phyloP scores from a whole-genome alignment of 1,140 invertebrate species.

The Cardiocondyla obscurior region DNA sequence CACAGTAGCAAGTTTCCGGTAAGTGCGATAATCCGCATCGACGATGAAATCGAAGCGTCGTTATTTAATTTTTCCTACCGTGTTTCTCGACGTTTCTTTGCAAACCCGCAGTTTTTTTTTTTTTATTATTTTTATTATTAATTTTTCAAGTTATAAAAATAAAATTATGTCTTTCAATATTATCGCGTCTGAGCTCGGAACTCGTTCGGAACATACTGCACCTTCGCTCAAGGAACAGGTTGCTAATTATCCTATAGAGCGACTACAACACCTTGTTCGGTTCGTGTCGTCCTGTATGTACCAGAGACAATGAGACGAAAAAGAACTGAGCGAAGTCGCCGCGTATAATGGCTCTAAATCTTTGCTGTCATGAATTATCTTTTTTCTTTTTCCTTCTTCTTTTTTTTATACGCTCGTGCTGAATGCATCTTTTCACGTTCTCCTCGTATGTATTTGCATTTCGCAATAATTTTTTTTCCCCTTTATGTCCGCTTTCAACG shows the following conservation, averaged over 20 bases:
- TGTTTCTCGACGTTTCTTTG: neutral
- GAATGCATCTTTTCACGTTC: neutral
- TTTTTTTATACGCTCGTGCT: neutral
- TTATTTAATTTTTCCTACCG: neutral
- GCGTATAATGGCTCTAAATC: slow-evolving; percentile 21
- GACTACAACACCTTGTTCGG: slow-evolving; percentile 13
- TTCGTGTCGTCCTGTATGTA: slow-evolving; percentile 4
- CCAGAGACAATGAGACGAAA: slow-evolving; percentile 29
- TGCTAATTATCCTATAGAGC: slow-evolving; percentile 29
- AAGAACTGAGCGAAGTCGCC: neutral
- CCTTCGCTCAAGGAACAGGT: slow-evolving; percentile 22
- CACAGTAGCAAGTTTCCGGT: slow-evolving; percentile 92
- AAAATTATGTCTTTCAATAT: neutral
- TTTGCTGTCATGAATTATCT: neutral
- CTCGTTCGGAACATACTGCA: slow-evolving; percentile 10
- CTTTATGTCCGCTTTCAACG: neutral
- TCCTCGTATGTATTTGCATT: neutral
- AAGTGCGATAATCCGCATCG: slow-evolving; percentile 64
- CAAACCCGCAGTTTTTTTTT: neutral
- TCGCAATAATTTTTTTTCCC: neutral
- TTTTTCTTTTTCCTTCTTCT: neutral
- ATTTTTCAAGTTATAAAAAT: neutral
- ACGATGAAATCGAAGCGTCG: neutral
- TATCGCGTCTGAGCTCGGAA: neutral
- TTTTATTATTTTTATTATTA: neutral